phyloP scores from a whole-genome alignment of 1,140 invertebrate genomes.

The Portunus trituberculatus region DNA sequence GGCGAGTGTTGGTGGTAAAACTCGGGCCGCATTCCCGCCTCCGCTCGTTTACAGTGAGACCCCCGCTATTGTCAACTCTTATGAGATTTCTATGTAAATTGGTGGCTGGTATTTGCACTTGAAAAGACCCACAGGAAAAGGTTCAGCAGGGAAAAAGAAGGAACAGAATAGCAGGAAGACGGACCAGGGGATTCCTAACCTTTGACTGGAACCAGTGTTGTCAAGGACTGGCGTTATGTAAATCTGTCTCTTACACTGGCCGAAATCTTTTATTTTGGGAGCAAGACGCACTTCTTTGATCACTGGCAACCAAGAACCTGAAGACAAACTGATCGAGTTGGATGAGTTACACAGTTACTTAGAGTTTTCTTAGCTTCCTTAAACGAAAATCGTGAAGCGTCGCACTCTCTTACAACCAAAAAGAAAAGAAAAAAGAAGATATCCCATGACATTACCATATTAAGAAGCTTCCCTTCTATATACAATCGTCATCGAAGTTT shows the following conservation, averaged over 20 bases:
- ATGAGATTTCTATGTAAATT: conserved; percentile 76
- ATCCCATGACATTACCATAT: not conserved
- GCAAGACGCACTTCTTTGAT: conserved; percentile 53
- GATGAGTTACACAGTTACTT: not conserved
- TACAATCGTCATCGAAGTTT: not conserved
- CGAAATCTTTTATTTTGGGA: conserved; percentile 36
- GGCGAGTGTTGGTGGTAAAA: not conserved
- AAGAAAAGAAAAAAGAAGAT: not conserved
- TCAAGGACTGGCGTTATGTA: conserved; percentile 45
- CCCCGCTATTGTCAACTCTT: conserved; percentile 73
- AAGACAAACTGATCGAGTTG: not conserved
- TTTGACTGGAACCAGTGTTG: conserved; percentile 47
- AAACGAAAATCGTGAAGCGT: not conserved
- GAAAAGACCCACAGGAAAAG: conserved; percentile 75
- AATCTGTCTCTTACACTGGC: conserved; percentile 45
- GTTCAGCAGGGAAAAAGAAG: conserved; percentile 74
- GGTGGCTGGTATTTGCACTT: conserved; percentile 74
- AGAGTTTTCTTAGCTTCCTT: not conserved
- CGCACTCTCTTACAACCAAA: not conserved
- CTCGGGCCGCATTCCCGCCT: not conserved
- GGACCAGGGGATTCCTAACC: conserved; percentile 36
- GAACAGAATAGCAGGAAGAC: conserved; percentile 64
- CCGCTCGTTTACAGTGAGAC: conserved; percentile 69
- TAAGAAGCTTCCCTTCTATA: not conserved
- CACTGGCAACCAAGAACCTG: conserved; percentile 39